Base-by-base conservation (phyloP, 2,888 invertebrate genomes). In the Pseudoips prasinana region DNA sequence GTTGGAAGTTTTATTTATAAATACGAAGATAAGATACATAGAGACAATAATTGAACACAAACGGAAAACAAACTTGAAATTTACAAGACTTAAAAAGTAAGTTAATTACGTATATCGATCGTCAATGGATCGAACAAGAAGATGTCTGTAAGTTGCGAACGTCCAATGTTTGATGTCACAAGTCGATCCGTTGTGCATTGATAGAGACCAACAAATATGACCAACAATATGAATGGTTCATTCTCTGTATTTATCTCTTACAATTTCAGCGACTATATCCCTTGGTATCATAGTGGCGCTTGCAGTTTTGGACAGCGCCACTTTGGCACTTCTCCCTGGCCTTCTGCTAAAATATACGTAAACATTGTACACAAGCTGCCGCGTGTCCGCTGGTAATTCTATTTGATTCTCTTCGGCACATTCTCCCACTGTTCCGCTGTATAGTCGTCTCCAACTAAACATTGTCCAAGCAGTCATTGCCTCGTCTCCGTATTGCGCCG, bases 391-490 rank as follows among this genome's bases (percentile, higher is more conserved):
- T 18, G 88, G 88, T 29, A 87, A 60, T 29, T 86, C 84, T 14
- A 76, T 72, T 9, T 66, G 62, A 7, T 67, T 70, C 3, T 84
- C 85, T 9, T 87, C 88, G 9, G 53, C 61, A 6, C 45, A 63
- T 25, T 83, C 85, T 2, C 54, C 70, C 8, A 67, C 63, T 46
- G 69, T 72, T 7, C 82, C 78, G 39, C 61, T 86, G 61, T 87
- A 87, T 24, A 87, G 58, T 58, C 88, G 66, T 50, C 88, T 69
- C 88, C 88, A 88, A 66, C 86, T 87, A 45, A 88, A 88, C 88
- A 88, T 88, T 27, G 88, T 88, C 88, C 88, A 88, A 31, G 88
- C 88, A 46, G 87, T 88, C 88, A 87, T 88, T 37, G 88, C 85
- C 63, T 85, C 65, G 73, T 86, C 79, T 39, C 88, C 88, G 85